A percentile compares a stretch with the other conserved stretches of the same genome.
phyloP scores from a whole-genome alignment of 2,113 vertebrate species.

The Capreolus pygargus region DNA sequence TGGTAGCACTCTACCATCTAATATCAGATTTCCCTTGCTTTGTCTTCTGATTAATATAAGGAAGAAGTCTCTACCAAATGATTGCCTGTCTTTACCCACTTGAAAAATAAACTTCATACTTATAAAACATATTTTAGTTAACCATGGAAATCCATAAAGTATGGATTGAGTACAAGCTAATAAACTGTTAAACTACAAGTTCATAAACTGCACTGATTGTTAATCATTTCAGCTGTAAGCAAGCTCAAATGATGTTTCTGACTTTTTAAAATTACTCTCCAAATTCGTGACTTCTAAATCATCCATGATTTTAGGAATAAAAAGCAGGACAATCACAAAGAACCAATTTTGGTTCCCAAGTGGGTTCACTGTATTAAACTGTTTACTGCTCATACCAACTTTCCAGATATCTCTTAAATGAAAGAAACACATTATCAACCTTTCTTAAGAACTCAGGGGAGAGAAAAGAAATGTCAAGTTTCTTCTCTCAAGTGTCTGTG shows the following conservation, averaged over 20 bases:
- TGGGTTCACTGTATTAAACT: background rate
- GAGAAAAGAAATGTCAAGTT: background rate
- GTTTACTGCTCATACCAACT: background rate
- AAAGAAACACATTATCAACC: constrained; percentile 3
- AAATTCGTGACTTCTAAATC: background rate
- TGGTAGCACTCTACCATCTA: background rate
- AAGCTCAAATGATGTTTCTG: background rate
- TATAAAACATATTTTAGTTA: constrained; percentile 9
- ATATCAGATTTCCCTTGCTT: background rate
- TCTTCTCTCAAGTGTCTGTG: background rate
- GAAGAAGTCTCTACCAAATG: background rate
- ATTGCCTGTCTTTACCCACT: background rate
- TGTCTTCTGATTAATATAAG: background rate
- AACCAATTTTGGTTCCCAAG: background rate
- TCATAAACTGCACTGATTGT: background rate
- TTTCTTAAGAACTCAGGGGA: background rate
- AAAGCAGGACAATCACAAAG: background rate
- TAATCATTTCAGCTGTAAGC: background rate
- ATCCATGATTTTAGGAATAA: background rate
- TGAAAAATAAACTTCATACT: constrained; percentile 17
- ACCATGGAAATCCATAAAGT: background rate
- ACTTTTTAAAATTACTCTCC: background rate
- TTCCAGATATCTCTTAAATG: constrained; percentile 2
- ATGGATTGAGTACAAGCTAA: background rate
- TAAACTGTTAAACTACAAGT: too few relatives aligned